phyloP scores from a whole-genome alignment of 2,888 invertebrate genomes.

The Drosophila leonis region DNA sequence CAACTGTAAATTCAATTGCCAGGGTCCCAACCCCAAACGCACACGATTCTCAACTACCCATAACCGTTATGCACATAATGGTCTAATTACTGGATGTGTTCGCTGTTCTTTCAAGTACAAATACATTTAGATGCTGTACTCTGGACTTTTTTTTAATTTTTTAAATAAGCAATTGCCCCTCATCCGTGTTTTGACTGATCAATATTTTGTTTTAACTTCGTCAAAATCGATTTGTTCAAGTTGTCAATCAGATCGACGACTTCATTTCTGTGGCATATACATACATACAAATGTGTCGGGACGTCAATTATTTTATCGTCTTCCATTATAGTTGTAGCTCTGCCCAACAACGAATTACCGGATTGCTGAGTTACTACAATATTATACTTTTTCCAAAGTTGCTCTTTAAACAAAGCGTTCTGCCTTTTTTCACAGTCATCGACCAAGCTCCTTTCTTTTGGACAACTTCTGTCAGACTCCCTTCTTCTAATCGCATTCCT shows the following conservation, averaged over 20 bases:
- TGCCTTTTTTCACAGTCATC: too few relatives aligned
- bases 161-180: too few relatives aligned
- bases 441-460: too few relatives aligned
- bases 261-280: background rate
- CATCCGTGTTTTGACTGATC: background rate
- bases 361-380: too few relatives aligned
- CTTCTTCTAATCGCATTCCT: too few relatives aligned
- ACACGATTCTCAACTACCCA: conserved; percentile 22
- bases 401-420: too few relatives aligned
- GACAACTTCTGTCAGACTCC: too few relatives aligned
- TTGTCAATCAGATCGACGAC: background rate
- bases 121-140: background rate
- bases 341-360: too few relatives aligned
- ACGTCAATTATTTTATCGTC: too few relatives aligned
- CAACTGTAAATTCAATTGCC: conserved; percentile 59
- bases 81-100: conserved; percentile 45
- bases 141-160: background rate
- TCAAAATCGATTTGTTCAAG: background rate
- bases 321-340: too few relatives aligned
- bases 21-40: conserved; percentile 24
- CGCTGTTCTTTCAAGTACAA: background rate
- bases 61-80: conserved; percentile 43
- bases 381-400: too few relatives aligned
- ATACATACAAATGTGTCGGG: too few relatives aligned
- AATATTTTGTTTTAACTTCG: background rate